These are phyloP conservation scores for Rhizoglyphus robini DNA, from an alignment of 1,140 invertebrate species.

Conservation along the genomic window DNA sequence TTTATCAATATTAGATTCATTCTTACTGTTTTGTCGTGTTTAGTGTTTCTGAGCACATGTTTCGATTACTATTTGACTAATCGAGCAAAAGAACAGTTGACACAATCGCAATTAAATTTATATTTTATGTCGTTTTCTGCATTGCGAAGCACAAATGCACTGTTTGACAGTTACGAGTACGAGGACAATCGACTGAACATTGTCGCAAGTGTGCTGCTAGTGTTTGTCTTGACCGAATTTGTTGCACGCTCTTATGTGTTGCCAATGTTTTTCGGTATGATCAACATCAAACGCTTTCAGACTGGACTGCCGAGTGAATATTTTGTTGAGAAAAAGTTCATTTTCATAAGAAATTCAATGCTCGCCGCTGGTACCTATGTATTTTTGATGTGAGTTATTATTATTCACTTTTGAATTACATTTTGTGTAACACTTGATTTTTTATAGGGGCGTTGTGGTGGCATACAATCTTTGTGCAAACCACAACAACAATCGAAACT, in stretches of 20 bases:
- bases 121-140: slow-evolving; percentile 7
- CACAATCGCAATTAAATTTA: background rate
- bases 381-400: background rate
- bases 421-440: background rate
- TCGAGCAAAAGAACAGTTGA: background rate
- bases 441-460: background rate
- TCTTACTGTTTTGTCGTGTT: background rate
- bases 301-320: slow-evolving; percentile 12
- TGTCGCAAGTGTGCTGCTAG: background rate
- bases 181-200: background rate
- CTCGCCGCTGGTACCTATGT: background rate
- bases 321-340: slow-evolving; percentile 16
- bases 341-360: background rate
- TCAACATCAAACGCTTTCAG: background rate
- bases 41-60: background rate
- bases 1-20: background rate
- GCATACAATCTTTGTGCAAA: slow-evolving; percentile 8
- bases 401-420: background rate
- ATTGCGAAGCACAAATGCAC: background rate
- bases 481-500: background rate
- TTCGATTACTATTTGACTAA: slow-evolving; percentile 8
- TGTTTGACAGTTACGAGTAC: background rate
- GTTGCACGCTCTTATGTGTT: slow-evolving; percentile 11
- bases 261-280: slow-evolving; percentile 9
- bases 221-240: slow-evolving; percentile 7